Evolutionary conservation across 2,797 vertebrate species (phyloP), one percentile per base, ranked within the genome.

Genomic region (Acanthopagrus latus): DNA sequence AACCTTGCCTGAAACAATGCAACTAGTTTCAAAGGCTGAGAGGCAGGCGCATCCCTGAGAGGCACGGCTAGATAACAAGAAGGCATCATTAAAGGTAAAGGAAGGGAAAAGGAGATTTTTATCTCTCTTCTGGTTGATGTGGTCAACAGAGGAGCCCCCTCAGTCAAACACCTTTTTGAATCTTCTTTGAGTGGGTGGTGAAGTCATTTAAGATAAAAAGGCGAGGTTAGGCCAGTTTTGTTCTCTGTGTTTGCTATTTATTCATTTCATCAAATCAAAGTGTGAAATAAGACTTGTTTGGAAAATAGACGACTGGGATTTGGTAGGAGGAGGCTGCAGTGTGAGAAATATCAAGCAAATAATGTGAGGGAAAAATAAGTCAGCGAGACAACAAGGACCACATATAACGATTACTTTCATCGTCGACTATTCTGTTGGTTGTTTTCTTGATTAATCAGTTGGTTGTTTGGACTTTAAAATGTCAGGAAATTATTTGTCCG

Each of bases 1-100:
- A 95, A 94, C 92, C 92, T 93, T 74, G 71, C 82, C 83, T 94
- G 88, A 94, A 93, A 94, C 90, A 93, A 94, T 89, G 77, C 82
- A 84, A 84, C 88, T 82, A 79, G 82, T 93, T 95, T 94, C 88
- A 93, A 94, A 93, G 90, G 77, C 91, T 91, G 88, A 74, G 87
- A 91, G 59, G 78, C 83, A 92, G 84, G 80, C 83, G 17, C 81
- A 88, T 90, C 90, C 86, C 87, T 89, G 71, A 88, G 89, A 92
- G 86, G 86, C 86, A 83, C 43, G 11, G 67, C 59, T 69, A 86
- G 88, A 93, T 91, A 93, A 94, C 82, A 92, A 90, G 86, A 80
- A 83, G 71, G 83, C 84, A 89, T 93, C 88, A 82, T 92, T 92
- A 93, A 90, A 92, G 84, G 84, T 92, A 93, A 86, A 88, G 69